phyloP scores from a whole-genome alignment of 2,113 vertebrate genomes.

The Phyllostomus discolor region DNA sequence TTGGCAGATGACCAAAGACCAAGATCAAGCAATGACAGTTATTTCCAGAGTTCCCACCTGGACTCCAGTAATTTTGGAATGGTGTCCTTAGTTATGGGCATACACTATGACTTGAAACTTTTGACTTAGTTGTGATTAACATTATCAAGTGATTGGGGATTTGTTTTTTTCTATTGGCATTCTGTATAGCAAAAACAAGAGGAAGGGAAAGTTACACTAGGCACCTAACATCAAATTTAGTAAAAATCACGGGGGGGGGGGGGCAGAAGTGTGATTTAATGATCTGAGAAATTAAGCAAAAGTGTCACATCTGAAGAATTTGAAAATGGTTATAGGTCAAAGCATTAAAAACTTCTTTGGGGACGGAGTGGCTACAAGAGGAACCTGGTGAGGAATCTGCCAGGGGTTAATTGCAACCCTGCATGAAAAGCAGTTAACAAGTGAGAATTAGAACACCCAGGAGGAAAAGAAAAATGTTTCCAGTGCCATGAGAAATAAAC shows the following conservation, averaged over 20 bases:
- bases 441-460: conserved; percentile 91
- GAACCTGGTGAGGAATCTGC: conserved; percentile 80
- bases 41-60: not conserved
- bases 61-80: conserved; percentile 16
- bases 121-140: conserved; percentile 59
- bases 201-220: conserved; percentile 66
- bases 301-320: conserved; percentile 81
- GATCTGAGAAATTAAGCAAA: conserved; percentile 82
- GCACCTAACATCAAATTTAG: conserved; percentile 76
- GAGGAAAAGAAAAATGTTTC: conserved; percentile 87
- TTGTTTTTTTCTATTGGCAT: conserved; percentile 51
- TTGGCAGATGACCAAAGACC: not conserved
- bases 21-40: not conserved
- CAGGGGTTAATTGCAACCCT: conserved; percentile 91
- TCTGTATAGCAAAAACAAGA: conserved; percentile 63
- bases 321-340: conserved; percentile 80
- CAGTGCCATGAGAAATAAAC: conserved; percentile 91
- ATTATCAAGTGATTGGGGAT: conserved; percentile 50
- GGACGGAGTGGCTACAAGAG: conserved; percentile 75
- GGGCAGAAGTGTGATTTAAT: conserved; percentile 76
- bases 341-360: conserved; percentile 83
- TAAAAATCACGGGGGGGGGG: conserved; percentile 59
- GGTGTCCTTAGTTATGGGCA: not conserved
- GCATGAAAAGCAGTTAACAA: conserved; percentile 95
- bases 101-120: conserved; percentile 42